Evolutionary conservation across 2,113 vertebrate genomes (phyloP), one percentile per base, ranked within the genome.

Genomic region (Calidris pygmaea): DNA sequence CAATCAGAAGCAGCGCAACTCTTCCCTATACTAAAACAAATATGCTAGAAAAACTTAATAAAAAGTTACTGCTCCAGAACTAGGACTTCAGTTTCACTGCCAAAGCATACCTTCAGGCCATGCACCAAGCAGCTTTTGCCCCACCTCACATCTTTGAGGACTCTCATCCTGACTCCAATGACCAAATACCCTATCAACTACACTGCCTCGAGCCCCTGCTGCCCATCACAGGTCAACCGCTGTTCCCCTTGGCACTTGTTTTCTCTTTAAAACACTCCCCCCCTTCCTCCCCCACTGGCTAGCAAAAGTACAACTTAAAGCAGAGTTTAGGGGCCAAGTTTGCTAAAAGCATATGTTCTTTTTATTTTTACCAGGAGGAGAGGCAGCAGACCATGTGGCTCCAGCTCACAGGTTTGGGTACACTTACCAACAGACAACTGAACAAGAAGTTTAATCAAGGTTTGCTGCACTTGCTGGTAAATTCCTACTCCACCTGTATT

Each of bases 51-150:
- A 82, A 76, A 22, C 5, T 7, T 9, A 74, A 35, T 41, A 66
- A 76, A 50, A 71, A 4, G 8, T 27, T 55, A 29, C 7, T 74
- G 45, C 39, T 85, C n/a, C 65, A 74, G 23, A 70, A 73, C 8
- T 22, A 52, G 32, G 62, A 58, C 14, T 62, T 48, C 0, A 0
- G 23, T 17, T 50, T 65, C 55, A 58, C 20, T 23, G 9, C 30
- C 23, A 39, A 53, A 65, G 12, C 8, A 7, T 12, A 72, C 18
- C 29, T 45, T 43, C 0, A 79, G 29, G 43, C 35, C 70, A 41
- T 5, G 21, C 8, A 59, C 23, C 18, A 71, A 34, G 18, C 48
- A 83, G 59, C 18, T 67, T 78, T 23, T 74, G 58, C 27, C 17
- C 13, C 21, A 60, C 8, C 16, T 60, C 24, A 17, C 0, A 0